Base-by-base conservation (phyloP, 2,113 vertebrate species). In the Clinocottus analis region DNA sequence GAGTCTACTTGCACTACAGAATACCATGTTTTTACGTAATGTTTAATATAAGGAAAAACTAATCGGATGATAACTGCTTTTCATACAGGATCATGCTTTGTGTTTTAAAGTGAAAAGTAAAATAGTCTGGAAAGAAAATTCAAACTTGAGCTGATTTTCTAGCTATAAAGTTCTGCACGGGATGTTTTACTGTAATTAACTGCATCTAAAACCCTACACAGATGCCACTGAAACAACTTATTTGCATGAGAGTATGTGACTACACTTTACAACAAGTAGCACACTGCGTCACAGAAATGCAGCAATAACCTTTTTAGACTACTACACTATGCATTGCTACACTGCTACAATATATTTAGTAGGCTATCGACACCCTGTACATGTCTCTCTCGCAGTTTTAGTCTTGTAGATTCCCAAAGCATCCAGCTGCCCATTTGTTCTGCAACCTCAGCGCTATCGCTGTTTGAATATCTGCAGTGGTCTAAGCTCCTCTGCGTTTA, bases 401-500 rank as follows among this genome's bases (percentile, higher is more conserved):
- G 49, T 82, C 61, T 73, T 77, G 47, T 60, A 43, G 33, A 53
- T 43, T 78, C 13, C 17, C 25, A 60, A 80, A 73, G 60, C 80
- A 81, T 41, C 58, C 49, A 61, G 37, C 59, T 67, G 31, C 59
- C 64, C 60, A 5, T 82, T 75, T 70, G 61, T 67, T 74, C 45
- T 89, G 85, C 84, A 85, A 75, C 53, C 63, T 93, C 90, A 88
- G 89, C 88, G 79, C 67, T 53, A 75, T 83, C 31, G 21, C 39
- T 63, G 35, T 73, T 72, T 56, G 58, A 81, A 75, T 71, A 72
- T 69, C 77, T 91, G 82, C 85, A 87, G 77, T 72, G 62, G 73
- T 56, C 33, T 19, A 39, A 69, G 31, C 23, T 68, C 25, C 43
- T 67, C 25, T 43, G 39, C 7, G 77, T 23, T 62, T 77, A 61